Percentiles rank a stretch among this genome's conserved stretches.
phyloP scores from a whole-genome alignment of 2,113 vertebrate species.

The Alces alces region DNA sequence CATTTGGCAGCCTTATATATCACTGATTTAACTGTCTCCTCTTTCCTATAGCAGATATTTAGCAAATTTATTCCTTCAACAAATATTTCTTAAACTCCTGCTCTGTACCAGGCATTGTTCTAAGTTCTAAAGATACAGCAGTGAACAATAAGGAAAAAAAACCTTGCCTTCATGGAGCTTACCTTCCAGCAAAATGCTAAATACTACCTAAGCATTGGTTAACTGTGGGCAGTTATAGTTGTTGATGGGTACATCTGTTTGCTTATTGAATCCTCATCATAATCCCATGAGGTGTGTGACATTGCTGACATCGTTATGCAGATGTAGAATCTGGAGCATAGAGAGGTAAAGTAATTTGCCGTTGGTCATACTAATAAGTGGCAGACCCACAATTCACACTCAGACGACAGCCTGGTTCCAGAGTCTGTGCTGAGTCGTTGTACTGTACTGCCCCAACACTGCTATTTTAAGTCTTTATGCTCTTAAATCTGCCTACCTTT shows the following conservation, averaged over 20 bases:
- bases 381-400: not conserved
- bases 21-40: not conserved
- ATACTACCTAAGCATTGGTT: not conserved
- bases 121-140: not conserved
- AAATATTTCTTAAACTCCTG: not conserved
- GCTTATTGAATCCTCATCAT: not conserved
- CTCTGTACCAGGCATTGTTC: not conserved
- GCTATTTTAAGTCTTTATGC: not conserved
- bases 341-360: not conserved
- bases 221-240: not conserved
- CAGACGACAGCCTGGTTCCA: not conserved
- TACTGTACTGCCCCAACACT: not conserved
- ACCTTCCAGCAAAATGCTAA: not conserved
- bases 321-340: not conserved
- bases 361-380: not conserved
- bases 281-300: not conserved
- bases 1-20: not conserved
- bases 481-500: not conserved
- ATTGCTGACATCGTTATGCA: not conserved
- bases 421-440: not conserved
- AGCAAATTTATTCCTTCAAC: conserved; percentile 2
- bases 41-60: not conserved
- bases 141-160: not conserved
- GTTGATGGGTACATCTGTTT: not conserved
- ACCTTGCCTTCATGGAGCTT: not conserved